These are phyloP conservation scores for Dipodomys merriami DNA, from an alignment of 2,113 vertebrate genomes.

Conservation along the genomic window DNA sequence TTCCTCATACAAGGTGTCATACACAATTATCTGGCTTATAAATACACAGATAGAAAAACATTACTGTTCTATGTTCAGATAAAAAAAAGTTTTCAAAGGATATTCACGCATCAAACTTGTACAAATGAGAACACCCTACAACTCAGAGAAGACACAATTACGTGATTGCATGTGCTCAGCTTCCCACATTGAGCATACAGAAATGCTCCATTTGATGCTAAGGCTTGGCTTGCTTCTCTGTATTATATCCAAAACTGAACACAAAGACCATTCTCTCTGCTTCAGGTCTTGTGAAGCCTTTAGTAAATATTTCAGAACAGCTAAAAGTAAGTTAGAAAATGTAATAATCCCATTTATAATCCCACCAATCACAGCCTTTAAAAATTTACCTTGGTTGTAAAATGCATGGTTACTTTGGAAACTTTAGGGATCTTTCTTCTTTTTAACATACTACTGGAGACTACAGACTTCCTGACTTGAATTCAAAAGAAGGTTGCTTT, in stretches of 20 bases:
- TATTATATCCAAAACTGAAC: background rate
- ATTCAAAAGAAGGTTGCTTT: background rate
- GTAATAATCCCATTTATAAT: constrained; percentile 42
- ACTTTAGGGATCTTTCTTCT: background rate
- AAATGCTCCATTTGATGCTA: background rate
- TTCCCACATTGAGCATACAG: background rate
- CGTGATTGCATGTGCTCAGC: background rate
- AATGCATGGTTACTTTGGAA: constrained; percentile 7
- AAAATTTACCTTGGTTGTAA: background rate
- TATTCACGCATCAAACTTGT: background rate
- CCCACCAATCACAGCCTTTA: background rate
- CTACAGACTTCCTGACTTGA: background rate
- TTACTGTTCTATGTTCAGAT: background rate
- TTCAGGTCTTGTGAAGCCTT: constrained; percentile 4
- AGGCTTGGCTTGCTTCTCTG: no score
- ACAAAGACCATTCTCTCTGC: background rate
- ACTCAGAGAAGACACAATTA: background rate
- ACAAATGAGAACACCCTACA: background rate
- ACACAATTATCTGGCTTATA: background rate
- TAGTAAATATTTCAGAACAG: background rate
- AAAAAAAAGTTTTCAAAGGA: background rate
- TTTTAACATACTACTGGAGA: background rate
- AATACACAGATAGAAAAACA: background rate
- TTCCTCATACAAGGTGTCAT: background rate
- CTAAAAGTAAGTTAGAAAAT: constrained; percentile 35